Percentiles rank a stretch among this genome's conserved stretches.
Evolutionary conservation across 2,113 vertebrate species (phyloP).

Genomic region (Pseudopodoces humilis): DNA sequence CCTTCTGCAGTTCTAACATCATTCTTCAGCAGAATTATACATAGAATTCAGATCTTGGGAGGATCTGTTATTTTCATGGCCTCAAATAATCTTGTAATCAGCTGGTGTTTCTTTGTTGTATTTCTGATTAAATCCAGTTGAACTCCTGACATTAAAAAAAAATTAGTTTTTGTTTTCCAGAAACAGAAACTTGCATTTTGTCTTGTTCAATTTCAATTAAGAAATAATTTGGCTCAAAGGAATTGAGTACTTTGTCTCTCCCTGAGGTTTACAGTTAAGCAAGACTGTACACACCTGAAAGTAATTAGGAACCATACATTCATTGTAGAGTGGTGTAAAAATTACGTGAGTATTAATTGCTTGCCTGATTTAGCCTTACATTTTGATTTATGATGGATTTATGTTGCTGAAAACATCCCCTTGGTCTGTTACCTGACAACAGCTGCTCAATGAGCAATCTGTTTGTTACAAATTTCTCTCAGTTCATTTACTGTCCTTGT

Average conservation of each 20-base stretch:
- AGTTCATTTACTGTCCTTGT: background rate
- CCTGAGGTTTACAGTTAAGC: background rate
- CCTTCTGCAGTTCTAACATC: background rate
- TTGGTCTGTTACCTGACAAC: constrained; percentile 8
- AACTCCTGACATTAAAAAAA: background rate
- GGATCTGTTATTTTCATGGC: background rate
- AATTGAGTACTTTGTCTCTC: background rate
- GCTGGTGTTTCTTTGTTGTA: background rate
- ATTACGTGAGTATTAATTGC: background rate
- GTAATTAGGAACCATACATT: background rate
- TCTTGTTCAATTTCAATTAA: background rate
- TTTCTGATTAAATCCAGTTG: background rate
- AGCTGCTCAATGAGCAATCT: background rate
- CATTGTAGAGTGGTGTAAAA: background rate
- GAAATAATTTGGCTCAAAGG: background rate
- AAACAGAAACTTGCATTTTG: background rate
- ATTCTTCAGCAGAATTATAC: background rate
- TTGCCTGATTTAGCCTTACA: background rate
- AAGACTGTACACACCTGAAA: background rate
- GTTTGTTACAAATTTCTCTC: constrained; percentile 2
- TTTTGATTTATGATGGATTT: background rate
- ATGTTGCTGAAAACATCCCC: background rate
- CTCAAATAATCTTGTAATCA: background rate
- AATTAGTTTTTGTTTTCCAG: background rate
- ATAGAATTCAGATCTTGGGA: background rate